Percentiles rank a stretch among this genome's conserved stretches.
Evolutionary conservation across 92 coral and sea anemone species (phyloP).

Genomic region (Phenganax stokvisi): DNA sequence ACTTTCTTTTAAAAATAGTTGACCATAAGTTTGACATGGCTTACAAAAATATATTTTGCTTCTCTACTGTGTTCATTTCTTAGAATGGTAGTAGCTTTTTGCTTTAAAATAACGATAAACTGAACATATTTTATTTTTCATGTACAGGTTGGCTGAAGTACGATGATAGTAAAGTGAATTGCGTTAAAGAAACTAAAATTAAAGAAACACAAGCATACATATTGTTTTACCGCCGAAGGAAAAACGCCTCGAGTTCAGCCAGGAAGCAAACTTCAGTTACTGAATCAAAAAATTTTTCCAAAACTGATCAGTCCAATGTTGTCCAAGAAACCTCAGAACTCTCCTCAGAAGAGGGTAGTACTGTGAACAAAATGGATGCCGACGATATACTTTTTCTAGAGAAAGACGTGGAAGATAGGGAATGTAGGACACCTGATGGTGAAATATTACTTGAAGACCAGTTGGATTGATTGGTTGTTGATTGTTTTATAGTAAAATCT

Average conservation of each 20-base stretch:
- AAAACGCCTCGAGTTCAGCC: slow-evolving; percentile 9
- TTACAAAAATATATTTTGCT: too few relatives aligned
- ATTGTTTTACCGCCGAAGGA: slow-evolving; percentile 77
- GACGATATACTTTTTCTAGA: not conserved
- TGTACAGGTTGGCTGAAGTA: slow-evolving; percentile 78
- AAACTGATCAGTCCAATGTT: not conserved
- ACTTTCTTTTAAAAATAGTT: too few relatives aligned
- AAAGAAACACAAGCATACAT: slow-evolving; percentile 82
- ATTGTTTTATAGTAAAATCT: not conserved
- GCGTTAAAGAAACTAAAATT: slow-evolving; percentile 57
- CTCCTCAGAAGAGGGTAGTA: not conserved
- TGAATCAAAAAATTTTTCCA: not conserved
- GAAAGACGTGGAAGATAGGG: not conserved
- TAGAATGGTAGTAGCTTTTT: too few relatives aligned
- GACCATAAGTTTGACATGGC: too few relatives aligned
- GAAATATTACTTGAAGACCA: slow-evolving; percentile 5
- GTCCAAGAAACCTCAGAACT: not conserved
- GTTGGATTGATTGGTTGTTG: not conserved
- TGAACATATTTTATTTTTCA: not conserved
- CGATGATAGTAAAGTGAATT: slow-evolving; percentile 75
- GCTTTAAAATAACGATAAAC: not conserved
- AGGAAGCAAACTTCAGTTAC: not conserved
- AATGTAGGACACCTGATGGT: not conserved
- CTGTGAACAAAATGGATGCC: not conserved
- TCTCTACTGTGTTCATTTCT: too few relatives aligned